phyloP scores from a whole-genome alignment of 2,113 vertebrate genomes.

The Misgurnus anguillicaudatus region DNA sequence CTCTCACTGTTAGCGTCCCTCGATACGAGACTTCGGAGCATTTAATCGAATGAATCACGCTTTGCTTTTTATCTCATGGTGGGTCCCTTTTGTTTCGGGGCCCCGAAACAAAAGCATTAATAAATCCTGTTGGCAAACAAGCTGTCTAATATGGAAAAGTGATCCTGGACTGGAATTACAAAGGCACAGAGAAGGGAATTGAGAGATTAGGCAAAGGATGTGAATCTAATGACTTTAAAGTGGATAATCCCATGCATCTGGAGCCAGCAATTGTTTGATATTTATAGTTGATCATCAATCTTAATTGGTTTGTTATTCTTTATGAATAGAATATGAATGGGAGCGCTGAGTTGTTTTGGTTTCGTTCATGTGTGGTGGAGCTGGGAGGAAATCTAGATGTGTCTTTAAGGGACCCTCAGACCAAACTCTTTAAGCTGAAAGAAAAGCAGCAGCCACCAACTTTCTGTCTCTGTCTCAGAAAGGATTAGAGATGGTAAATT shows the following conservation, averaged over 20 bases:
- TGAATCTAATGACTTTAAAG: slow-evolving; percentile 85
- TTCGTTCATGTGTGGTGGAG: slow-evolving; percentile 70
- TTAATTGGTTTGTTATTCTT: slow-evolving; percentile 77
- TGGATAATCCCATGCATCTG: slow-evolving; percentile 88
- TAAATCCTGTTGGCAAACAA: slow-evolving; percentile 79
- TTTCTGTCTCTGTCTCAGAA: slow-evolving; percentile 45
- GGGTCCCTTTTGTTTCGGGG: slow-evolving; percentile 73
- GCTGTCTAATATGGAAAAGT: slow-evolving; percentile 80
- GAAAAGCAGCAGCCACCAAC: slow-evolving; percentile 45
- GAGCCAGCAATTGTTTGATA: slow-evolving; percentile 76
- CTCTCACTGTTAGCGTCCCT: slow-evolving; percentile 47
- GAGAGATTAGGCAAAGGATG: slow-evolving; percentile 87
- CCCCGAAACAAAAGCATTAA: slow-evolving; percentile 78
- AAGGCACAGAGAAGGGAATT: slow-evolving; percentile 76
- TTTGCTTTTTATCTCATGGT: slow-evolving; percentile 73
- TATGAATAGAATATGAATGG: slow-evolving; percentile 65
- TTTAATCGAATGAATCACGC: slow-evolving; percentile 68
- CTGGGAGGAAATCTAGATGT: slow-evolving; percentile 31
- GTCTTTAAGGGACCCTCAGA: slow-evolving; percentile 6
- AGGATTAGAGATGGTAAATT: slow-evolving; percentile 46
- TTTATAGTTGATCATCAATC: slow-evolving; percentile 82
- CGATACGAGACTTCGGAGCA: slow-evolving; percentile 54
- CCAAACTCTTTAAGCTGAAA: slow-evolving; percentile 53
- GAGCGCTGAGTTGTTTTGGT: slow-evolving; percentile 73
- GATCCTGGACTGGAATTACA: slow-evolving; percentile 80